These are phyloP conservation scores for Epinephelus awoara DNA, from an alignment of 2,797 vertebrate species.

Conservation along the genomic window DNA sequence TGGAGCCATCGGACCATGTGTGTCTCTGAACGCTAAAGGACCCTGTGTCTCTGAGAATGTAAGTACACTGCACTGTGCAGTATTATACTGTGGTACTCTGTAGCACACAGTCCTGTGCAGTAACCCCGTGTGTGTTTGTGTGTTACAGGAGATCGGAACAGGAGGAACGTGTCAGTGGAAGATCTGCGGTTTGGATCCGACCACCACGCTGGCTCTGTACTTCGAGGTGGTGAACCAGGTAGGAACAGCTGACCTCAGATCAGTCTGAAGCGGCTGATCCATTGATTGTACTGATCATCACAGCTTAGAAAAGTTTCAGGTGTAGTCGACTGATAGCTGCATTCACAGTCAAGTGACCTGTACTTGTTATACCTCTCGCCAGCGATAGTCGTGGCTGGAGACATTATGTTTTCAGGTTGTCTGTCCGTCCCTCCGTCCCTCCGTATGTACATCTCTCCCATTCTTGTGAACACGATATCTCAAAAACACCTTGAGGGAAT, in stretches of 20 bases:
- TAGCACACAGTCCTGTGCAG: not conserved
- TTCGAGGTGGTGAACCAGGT: conserved; percentile 99
- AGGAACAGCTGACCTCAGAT: conserved; percentile 40
- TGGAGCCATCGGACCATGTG: conserved; percentile 96
- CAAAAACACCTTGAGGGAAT: no score
- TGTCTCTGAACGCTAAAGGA: conserved; percentile 95
- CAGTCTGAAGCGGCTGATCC: no score
- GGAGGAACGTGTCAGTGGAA: conserved; percentile 98
- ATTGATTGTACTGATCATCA: no score
- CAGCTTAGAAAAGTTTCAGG: no score
- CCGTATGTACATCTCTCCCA: no score
- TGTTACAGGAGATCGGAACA: conserved; percentile 93
- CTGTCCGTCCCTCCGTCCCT: no score
- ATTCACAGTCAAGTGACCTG: no score
- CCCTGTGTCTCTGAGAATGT: conserved; percentile 98
- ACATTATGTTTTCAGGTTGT: no score
- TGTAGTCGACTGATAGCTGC: no score
- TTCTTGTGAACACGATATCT: no score
- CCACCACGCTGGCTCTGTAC: conserved; percentile 94
- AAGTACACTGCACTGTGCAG: conserved; percentile 63
- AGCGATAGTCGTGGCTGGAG: no score
- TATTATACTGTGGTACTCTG: not conserved
- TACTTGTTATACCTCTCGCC: no score
- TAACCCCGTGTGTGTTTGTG: not conserved
- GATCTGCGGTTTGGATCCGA: conserved; percentile 94